Conservation (phyloP, 2,797 vertebrate genomes). For the Chelon labrosus region DNA sequence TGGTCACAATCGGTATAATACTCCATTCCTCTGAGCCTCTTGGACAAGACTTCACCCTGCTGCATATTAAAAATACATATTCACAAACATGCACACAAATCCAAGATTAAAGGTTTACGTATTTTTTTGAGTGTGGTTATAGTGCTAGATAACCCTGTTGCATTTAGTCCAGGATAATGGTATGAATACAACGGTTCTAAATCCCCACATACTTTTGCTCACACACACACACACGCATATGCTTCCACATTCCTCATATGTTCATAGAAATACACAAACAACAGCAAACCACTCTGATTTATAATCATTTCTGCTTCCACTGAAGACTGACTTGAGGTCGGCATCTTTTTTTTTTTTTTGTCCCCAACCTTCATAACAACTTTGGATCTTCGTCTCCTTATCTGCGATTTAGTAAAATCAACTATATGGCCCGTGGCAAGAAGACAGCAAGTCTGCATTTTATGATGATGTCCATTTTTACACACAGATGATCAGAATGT, state of each 20-base stretch:
- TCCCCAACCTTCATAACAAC: background rate
- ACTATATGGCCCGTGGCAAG: no score
- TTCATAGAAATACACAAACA: background rate
- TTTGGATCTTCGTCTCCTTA: background rate
- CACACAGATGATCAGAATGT: background rate
- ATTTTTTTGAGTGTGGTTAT: background rate
- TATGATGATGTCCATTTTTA: background rate
- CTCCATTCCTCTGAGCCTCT: constrained; percentile 14
- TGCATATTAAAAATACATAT: constrained; percentile 16
- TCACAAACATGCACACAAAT: constrained; percentile 27
- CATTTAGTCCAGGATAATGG: background rate
- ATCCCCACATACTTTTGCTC: background rate
- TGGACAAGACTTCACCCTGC: constrained; percentile 18
- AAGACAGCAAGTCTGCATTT: background rate
- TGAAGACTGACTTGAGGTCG: background rate
- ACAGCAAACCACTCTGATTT: background rate
- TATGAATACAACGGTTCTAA: background rate
- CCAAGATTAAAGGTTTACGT: background rate
- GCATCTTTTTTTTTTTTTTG: background rate
- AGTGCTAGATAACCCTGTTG: background rate
- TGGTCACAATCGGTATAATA: constrained; percentile 21
- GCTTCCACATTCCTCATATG: background rate
- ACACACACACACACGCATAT: background rate
- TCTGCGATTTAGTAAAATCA: background rate
- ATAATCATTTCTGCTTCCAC: background rate